phyloP scores from a whole-genome alignment of 2,797 vertebrate genomes.

The Falco cherrug region DNA sequence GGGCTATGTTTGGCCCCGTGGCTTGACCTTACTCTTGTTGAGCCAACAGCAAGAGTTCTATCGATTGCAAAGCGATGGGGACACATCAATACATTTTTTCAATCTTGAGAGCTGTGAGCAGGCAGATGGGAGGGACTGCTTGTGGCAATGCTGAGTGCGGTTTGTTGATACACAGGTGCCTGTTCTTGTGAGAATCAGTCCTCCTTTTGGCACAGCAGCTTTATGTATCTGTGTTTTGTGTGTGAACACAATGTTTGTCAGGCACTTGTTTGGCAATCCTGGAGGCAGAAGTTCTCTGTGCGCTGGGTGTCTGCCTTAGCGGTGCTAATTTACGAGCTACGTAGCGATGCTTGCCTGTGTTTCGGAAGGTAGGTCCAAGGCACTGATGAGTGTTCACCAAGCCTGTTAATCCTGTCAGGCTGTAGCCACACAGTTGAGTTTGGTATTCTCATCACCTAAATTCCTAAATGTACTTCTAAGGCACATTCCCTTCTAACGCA shows the following conservation, averaged over 20 bases:
- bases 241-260: constrained; percentile 48
- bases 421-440: constrained; percentile 41
- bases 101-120: background rate
- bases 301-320: background rate
- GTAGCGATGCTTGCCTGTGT: background rate
- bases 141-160: constrained; percentile 12
- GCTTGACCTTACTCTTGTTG: constrained; percentile 48
- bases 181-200: background rate
- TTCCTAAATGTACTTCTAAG: constrained; percentile 63
- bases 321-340: background rate
- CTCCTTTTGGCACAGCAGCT: constrained; percentile 36
- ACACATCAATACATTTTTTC: background rate
- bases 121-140: constrained; percentile 43
- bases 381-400: background rate
- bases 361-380: constrained; percentile 6
- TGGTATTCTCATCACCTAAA: constrained; percentile 62
- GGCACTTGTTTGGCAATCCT: constrained; percentile 31
- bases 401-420: constrained; percentile 37
- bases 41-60: background rate
- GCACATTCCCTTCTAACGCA: constrained; percentile 59
- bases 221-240: constrained; percentile 45
- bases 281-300: constrained; percentile 30
- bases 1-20: background rate
- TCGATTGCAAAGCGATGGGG: background rate
- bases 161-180: constrained; percentile 57